Evolutionary conservation across 2,113 vertebrate species (phyloP).

Genomic region (Rattus norvegicus): DNA sequence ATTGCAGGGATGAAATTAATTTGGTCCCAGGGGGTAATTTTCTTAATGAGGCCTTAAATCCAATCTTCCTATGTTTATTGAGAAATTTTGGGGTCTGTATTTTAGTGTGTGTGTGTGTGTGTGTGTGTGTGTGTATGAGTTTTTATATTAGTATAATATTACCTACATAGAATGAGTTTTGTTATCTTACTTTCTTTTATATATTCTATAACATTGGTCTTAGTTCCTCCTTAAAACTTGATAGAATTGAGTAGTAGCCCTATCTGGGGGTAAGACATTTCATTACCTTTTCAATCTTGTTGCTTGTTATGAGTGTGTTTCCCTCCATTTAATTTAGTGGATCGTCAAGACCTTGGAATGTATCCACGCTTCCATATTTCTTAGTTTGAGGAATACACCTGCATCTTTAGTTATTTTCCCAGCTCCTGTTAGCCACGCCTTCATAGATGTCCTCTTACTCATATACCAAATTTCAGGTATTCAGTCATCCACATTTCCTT

Average conservation of each 20-base stretch:
- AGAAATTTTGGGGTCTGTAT: not conserved
- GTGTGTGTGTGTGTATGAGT: not conserved
- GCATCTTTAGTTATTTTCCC: not conserved
- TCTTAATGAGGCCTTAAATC: not conserved
- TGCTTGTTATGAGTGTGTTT: not conserved
- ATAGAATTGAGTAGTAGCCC: not conserved
- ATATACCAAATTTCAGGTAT: too few species aligned
- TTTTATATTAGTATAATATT: not conserved
- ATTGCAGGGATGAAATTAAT: not conserved
- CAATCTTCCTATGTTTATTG: not conserved
- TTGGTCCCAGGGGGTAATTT: not conserved
- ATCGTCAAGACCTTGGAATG: not conserved
- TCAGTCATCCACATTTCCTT: too few species aligned
- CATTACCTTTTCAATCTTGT: not conserved
- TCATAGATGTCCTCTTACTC: not conserved
- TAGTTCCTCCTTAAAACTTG: not conserved
- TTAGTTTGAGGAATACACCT: not conserved
- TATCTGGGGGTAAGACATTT: not conserved
- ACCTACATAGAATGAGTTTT: not conserved
- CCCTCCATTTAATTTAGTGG: not conserved
- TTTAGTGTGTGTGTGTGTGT: not conserved
- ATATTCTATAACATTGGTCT: not conserved
- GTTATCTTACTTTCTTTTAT: not conserved
- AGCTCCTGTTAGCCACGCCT: not conserved
- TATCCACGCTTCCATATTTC: not conserved